A percentile compares a stretch with the other conserved stretches of the same genome.
phyloP scores from a whole-genome alignment of 2,888 invertebrate species.

The Lypha dubia region DNA sequence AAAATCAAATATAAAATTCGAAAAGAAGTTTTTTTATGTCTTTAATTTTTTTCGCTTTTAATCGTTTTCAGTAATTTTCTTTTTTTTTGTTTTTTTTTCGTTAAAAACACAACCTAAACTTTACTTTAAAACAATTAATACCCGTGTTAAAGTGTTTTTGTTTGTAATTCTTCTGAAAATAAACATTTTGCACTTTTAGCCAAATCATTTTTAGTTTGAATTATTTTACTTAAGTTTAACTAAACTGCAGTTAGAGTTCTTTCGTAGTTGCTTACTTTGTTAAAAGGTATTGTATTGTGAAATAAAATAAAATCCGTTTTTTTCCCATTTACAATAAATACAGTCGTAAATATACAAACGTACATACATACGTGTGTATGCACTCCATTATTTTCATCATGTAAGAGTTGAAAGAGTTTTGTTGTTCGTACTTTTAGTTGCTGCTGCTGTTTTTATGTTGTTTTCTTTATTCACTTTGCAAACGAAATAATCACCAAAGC shows the following conservation, averaged over 20 bases:
- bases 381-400: slow-evolving; percentile 35
- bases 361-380: background rate
- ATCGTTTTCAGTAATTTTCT: background rate
- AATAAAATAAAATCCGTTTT: slow-evolving; percentile 48
- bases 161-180: background rate
- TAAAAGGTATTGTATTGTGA: slow-evolving; percentile 61
- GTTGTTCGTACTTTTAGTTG: slow-evolving; percentile 27
- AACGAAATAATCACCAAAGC: slow-evolving; percentile 72
- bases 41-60: background rate
- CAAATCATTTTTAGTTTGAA: slow-evolving; percentile 30
- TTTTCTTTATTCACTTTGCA: slow-evolving; percentile 51
- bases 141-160: background rate
- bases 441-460: slow-evolving; percentile 24
- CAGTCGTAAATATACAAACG: background rate
- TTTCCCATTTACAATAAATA: background rate
- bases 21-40: no score
- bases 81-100: no score
- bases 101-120: background rate
- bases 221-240: slow-evolving; percentile 23
- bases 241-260: slow-evolving; percentile 31
- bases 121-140: background rate
- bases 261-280: slow-evolving; percentile 43
- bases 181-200: slow-evolving; percentile 46
- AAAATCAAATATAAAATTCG: no score
- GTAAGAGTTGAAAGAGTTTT: slow-evolving; percentile 37